These are phyloP conservation scores for Phyllopteryx taeniolatus DNA, from an alignment of 2,113 vertebrate species.

Conservation along the genomic window DNA sequence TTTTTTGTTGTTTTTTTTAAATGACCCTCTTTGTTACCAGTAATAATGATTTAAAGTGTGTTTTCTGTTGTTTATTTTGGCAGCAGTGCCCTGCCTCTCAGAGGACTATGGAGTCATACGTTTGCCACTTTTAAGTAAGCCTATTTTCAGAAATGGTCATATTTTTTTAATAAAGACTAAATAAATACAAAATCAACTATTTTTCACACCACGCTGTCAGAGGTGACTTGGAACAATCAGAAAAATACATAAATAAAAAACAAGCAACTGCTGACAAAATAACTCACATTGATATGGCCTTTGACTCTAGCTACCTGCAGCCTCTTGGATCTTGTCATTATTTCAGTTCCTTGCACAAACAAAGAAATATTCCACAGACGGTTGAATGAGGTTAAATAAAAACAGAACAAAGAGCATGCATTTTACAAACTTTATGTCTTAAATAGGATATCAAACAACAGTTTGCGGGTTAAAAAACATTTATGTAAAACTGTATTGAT, in stretches of 20 bases:
- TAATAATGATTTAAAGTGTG: constrained; percentile 56
- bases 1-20: background rate
- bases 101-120: constrained; percentile 26
- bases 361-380: background rate
- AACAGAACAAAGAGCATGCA: background rate
- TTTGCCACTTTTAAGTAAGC: background rate
- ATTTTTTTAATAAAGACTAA: background rate
- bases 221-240: background rate
- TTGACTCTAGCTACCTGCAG: background rate
- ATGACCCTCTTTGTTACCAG: constrained; percentile 2
- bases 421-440: background rate
- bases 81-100: constrained; percentile 20
- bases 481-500: background rate
- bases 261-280: background rate
- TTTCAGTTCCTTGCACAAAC: background rate
- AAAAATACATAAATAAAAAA: background rate
- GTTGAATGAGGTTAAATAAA: background rate
- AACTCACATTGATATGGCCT: background rate
- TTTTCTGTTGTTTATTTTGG: constrained; percentile 30
- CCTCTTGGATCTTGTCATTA: background rate
- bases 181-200: background rate
- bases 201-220: background rate
- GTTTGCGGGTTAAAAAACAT: too few species aligned
- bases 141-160: constrained; percentile 3
- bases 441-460: too few species aligned